Evolutionary conservation across 2,888 invertebrate species (phyloP).

Genomic region (Eledone cirrhosa): DNA sequence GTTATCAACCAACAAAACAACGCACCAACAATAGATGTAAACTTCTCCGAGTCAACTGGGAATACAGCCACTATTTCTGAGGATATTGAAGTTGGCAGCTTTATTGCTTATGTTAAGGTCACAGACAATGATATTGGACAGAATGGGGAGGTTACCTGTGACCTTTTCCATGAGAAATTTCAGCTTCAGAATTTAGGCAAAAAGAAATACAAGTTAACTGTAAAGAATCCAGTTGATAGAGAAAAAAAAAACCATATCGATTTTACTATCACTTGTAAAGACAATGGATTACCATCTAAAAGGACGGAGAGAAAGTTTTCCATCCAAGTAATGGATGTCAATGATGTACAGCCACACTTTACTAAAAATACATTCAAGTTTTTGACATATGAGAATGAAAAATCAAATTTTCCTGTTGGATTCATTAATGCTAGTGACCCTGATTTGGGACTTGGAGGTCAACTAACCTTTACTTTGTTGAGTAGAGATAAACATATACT

Average conservation of each 20-base stretch:
- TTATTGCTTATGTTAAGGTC: conserved; percentile 20
- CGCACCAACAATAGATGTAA: not conserved
- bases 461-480: not conserved
- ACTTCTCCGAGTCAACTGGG: not conserved
- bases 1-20: conserved; percentile 22
- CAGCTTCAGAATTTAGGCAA: conserved; percentile 5
- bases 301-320: not conserved
- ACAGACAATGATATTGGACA: conserved; percentile 11
- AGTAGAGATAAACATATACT: no score
- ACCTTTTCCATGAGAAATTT: conserved; percentile 22
- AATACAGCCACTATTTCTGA: conserved; percentile 7
- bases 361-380: conserved; percentile 14
- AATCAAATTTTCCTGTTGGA: conserved; percentile 16
- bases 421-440: conserved; percentile 19
- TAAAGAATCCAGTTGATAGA: conserved; percentile 19
- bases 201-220: conserved; percentile 18
- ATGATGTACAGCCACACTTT: conserved; percentile 11
- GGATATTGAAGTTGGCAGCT: conserved; percentile 12
- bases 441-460: conserved; percentile 11
- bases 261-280: conserved; percentile 12
- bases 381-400: conserved; percentile 10
- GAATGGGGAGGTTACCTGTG: conserved; percentile 11
- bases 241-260: conserved; percentile 1
- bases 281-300: not conserved
- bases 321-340: conserved; percentile 16